Evolutionary conservation across 2,888 invertebrate genomes (phyloP).

Genomic region (Ennomos quercinarius): DNA sequence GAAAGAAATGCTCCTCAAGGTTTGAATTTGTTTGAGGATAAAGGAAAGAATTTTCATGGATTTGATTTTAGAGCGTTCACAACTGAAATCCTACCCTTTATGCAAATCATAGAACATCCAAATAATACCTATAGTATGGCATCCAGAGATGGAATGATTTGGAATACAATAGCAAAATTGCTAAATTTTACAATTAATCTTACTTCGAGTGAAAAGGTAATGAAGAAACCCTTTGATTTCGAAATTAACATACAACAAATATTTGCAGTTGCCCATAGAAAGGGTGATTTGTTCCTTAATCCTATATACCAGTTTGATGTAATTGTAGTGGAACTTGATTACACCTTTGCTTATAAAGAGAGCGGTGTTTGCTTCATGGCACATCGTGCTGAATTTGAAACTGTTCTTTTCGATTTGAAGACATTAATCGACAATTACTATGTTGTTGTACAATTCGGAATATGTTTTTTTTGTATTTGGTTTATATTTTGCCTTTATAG

Average conservation of each 20-base stretch:
- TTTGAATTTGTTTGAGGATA: conserved; percentile 61
- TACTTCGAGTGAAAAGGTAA: conserved; percentile 45
- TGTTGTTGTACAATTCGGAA: conserved; percentile 48
- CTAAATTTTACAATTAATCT: conserved; percentile 73
- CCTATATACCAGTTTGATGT: conserved; percentile 74
- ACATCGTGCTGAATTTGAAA: conserved; percentile 69
- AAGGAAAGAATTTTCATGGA: conserved; percentile 63
- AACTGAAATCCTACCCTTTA: conserved; percentile 61
- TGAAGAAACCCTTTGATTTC: conserved; percentile 62
- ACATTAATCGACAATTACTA: conserved; percentile 50
- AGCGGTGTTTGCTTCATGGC: conserved; percentile 75
- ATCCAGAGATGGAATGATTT: conserved; percentile 68
- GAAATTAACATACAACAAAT: conserved; percentile 62
- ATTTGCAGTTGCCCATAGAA: conserved; percentile 62
- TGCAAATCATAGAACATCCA: conserved; percentile 47
- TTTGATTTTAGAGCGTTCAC: conserved; percentile 56
- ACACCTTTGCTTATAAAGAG: conserved; percentile 62
- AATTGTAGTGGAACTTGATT: conserved; percentile 65
- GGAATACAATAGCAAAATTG: conserved; percentile 63
- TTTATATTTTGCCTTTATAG: conserved; percentile 63
- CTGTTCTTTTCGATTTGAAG: conserved; percentile 62
- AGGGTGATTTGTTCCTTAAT: conserved; percentile 64
- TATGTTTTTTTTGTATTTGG: conserved; percentile 70
- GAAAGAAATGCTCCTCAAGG: conserved; percentile 35
- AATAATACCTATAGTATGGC: conserved; percentile 57